Evolutionary conservation across 2,113 vertebrate genomes (phyloP).

Genomic region (Phyllostomus hastatus): DNA sequence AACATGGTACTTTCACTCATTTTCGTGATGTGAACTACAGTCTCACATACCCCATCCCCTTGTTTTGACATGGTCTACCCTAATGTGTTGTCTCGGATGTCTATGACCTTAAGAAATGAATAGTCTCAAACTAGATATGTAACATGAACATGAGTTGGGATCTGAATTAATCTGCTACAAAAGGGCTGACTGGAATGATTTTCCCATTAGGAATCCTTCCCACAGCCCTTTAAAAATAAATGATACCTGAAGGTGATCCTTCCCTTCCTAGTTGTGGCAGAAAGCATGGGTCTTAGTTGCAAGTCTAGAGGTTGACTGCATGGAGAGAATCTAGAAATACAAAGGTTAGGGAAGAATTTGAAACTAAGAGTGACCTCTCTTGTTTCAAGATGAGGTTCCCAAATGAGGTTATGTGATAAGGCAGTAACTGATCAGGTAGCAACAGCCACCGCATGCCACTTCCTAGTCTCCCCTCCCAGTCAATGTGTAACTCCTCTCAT

Average conservation of each 20-base stretch:
- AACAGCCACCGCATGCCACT: not conserved
- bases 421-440: not conserved
- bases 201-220: slow-evolving; percentile 28
- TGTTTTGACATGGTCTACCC: not conserved
- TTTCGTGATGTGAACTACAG: not conserved
- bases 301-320: not conserved
- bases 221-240: not conserved
- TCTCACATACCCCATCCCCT: not conserved
- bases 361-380: not conserved
- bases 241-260: not conserved
- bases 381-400: not conserved
- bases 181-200: slow-evolving; percentile 31
- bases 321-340: not conserved
- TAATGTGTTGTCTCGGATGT: not conserved
- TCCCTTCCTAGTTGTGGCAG: not conserved
- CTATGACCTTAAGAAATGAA: not conserved
- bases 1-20: not conserved
- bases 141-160: not conserved
- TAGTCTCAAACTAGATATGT: not conserved
- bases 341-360: not conserved
- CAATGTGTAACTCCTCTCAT: not conserved
- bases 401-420: not conserved
- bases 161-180: not conserved
- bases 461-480: too few species aligned
- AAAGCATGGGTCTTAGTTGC: not conserved